Evolutionary conservation across 2,113 vertebrate genomes (phyloP).

Genomic region (Phalacrocorax carbo): DNA sequence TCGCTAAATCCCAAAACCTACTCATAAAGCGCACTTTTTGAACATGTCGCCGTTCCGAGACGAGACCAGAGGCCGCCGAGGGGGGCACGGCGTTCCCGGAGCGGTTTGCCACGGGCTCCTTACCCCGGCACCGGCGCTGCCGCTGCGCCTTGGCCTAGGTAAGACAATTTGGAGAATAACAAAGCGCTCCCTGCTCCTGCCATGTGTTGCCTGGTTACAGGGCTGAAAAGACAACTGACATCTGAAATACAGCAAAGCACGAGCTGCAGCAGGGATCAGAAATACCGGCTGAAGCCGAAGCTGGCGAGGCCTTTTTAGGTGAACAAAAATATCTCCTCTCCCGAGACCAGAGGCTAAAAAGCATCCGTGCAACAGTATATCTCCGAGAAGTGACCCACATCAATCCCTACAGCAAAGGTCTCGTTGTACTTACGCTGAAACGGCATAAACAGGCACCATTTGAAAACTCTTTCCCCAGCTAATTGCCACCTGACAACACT

Average conservation of each 20-base stretch:
- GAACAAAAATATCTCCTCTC: not conserved
- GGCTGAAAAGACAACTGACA: conserved; percentile 18
- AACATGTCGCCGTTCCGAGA: fast-evolving
- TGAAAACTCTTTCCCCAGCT: not conserved
- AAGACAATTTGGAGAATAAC: conserved; percentile 4
- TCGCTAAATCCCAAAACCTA: not conserved
- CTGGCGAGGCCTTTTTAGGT: not conserved
- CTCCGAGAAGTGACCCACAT: not conserved
- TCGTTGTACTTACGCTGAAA: not conserved
- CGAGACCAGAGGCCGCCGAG: fast-evolving
- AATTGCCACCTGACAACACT: not conserved
- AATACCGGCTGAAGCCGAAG: not conserved
- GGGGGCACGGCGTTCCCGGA: fast-evolving
- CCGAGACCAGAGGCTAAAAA: not conserved
- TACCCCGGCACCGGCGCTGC: not conserved
- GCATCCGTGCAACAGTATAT: not conserved
- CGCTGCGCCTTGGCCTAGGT: not conserved
- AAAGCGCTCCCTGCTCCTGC: conserved; percentile 8
- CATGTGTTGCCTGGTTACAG: conserved; percentile 54
- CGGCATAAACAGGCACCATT: not conserved
- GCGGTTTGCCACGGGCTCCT: not conserved
- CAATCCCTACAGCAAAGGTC: not conserved
- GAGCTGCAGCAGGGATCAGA: not conserved
- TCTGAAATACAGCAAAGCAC: not conserved
- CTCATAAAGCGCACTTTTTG: not conserved